Base-by-base conservation (phyloP, 2,888 invertebrate genomes). In the Xanthostigma xanthostigma region DNA sequence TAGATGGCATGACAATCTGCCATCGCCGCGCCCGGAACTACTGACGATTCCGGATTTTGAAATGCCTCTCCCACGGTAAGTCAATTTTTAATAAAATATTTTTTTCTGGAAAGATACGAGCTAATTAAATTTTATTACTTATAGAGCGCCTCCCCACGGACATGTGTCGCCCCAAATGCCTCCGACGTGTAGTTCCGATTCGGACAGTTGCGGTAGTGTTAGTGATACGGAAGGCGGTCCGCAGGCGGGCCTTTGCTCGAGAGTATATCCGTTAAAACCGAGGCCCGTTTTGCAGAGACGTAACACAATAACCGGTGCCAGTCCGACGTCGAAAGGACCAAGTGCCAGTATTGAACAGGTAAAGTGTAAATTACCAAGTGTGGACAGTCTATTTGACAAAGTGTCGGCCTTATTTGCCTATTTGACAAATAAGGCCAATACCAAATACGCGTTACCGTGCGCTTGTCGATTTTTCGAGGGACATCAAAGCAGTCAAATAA, bases 301-400 rank as follows among this genome's bases (percentile, higher is more conserved):
- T 13, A 90, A 93, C 57, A 89, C 92, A 2, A 87, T 94, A 54
- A 84, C 91, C 57, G 91, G 94, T 12, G 84, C 79, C 49, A 79
- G 79, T 55, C 81, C 84, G n/a, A 74, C 74, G 11, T 71, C 73
- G 53, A 74, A 74, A 58, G 66, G 77, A 35, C 76, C 81, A 49
- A 74, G 75, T 51, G 72, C 78, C 55, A 73, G 78, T 58, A 74
- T 84, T 49, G 82, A 86, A 59, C 80, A 84, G 71, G 78, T 82
- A 57, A 59, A 61, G 46, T 60, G 27, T 46, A 17, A 48, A 27
- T 40, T 14, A 10, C 37, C n/a, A n/a, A n/a, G n/a, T n/a, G n/a
- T n/a, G n/a, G n/a, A n/a, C n/a, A n/a, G n/a, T n/a, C n/a, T n/a
- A n/a, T n/a, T n/a, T n/a, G n/a, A n/a, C n/a, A n/a, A n/a, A n/a